Evolutionary conservation across 2,113 vertebrate genomes (phyloP), one percentile per base, ranked within the genome.

Genomic region (Oryctolagus cuniculus): DNA sequence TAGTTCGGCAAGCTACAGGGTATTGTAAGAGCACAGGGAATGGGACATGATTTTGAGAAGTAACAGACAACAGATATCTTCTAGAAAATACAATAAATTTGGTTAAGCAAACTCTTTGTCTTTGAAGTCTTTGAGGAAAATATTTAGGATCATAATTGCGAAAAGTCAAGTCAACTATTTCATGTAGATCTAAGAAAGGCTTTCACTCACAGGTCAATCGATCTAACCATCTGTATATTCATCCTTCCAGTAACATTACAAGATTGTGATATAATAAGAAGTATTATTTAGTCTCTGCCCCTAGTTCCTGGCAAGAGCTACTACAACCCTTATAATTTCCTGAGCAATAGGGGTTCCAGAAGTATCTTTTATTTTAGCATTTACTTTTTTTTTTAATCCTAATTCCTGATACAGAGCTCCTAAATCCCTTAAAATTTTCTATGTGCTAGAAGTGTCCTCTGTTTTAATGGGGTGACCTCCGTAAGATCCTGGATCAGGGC

Each of bases 61-160:
- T 73, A 19, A 92, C 80, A 94, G 22, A 73, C 3, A 94, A 82
- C 6, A 89, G 19, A 64, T 7, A 27, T 72, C 94, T 90, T 94
- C 55, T 82, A 44, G 53, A 82, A 75, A 88, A 67, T 34, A 66
- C 19, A 15, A 12, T 19, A 74, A 66, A 19, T 90, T 66, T 82
- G 21, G 51, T 88, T 80, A 75, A 58, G 67, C 75, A 73, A 79
- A 90, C 12, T 64, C 51, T 53, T 44, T 74, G 19, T 21, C 36
- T 91, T 91, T 21, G 21, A 87, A 80, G 22, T 6, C n/a, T 3
- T 86, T 90, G 78, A 49, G n/a, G 24, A 74, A 85, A 88, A 36
- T 88, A 83, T 51, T 89, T 64, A 91, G 70, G 36, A 17, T 85
- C 44, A 36, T 67, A 10, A 69, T 63, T 90, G 49, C 80, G 29